Conservation (phyloP, 2,888 invertebrate genomes). For the Drosophila leonis region DNA sequence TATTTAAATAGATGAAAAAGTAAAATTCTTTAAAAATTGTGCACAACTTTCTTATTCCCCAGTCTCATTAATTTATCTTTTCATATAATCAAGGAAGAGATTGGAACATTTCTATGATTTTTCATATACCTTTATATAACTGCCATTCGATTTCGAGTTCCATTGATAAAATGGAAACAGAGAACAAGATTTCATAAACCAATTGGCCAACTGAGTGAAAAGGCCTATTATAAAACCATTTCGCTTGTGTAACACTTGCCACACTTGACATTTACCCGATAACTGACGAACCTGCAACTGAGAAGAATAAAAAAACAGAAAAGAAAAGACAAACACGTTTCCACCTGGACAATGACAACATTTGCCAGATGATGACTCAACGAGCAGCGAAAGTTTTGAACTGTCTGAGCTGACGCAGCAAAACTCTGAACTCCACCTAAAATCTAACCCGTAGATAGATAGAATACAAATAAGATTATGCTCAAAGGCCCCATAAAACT, state of each 20-base stretch:
- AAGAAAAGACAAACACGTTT: constrained; percentile 4
- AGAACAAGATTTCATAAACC: not conserved
- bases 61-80: not conserved
- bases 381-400: not conserved
- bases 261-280: constrained; percentile 13
- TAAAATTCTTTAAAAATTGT: too few relatives aligned
- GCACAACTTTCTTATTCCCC: too few relatives aligned
- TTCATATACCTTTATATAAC: not conserved
- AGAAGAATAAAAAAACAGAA: not conserved
- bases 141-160: too few relatives aligned
- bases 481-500: not conserved
- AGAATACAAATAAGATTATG: constrained; percentile 8
- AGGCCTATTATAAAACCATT: not conserved
- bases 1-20: too few relatives aligned
- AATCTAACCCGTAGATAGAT: not conserved
- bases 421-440: not conserved
- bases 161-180: not conserved
- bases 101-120: not conserved
- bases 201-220: not conserved
- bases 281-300: constrained; percentile 13
- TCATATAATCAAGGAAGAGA: not conserved
- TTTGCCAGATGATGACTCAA: constrained; percentile 9
- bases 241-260: not conserved
- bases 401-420: not conserved
- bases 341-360: constrained; percentile 19